Percentiles rank a stretch among this genome's conserved stretches.
phyloP scores from a whole-genome alignment of 2,888 invertebrate species.

The Furcula furcula region DNA sequence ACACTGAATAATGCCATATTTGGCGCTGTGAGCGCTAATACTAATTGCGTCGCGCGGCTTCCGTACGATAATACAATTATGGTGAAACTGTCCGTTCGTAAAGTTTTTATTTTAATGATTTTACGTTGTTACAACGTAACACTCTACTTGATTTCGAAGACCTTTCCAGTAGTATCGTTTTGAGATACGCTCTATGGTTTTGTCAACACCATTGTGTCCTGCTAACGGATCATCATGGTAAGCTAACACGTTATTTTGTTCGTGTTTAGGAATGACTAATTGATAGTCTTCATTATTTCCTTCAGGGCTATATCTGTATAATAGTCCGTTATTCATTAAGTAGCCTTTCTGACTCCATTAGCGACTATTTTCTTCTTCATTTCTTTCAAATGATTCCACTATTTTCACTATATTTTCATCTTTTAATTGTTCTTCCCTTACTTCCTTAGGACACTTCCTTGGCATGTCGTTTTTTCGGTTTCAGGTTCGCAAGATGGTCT shows the following conservation, averaged over 20 bases:
- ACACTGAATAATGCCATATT: no score
- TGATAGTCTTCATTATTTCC: conserved; percentile 20
- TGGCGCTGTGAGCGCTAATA: no score
- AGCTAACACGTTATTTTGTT: conserved; percentile 16
- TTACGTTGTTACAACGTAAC: no score
- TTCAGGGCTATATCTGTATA: conserved; percentile 20
- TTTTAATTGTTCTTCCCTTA: conserved; percentile 18
- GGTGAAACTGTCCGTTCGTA: no score
- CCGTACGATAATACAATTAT: no score
- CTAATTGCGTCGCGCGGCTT: no score
- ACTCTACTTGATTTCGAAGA: conserved; percentile 28
- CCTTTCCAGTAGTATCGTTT: conserved; percentile 29
- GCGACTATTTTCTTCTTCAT: conserved; percentile 9
- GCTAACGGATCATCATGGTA: conserved; percentile 7
- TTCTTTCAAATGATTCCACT: conserved; percentile 11
- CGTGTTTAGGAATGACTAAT: conserved; percentile 27
- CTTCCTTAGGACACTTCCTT: conserved; percentile 4
- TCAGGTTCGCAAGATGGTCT: conserved; percentile 22
- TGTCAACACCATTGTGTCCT: conserved; percentile 9
- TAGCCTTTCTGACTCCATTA: conserved; percentile 31
- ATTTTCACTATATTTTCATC: conserved; percentile 14
- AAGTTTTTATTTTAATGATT: no score
- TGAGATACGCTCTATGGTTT: conserved; percentile 18
- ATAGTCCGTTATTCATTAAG: conserved; percentile 23
- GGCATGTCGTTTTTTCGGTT: conserved; percentile 11